Evolutionary conservation across 2,113 vertebrate genomes (phyloP).

Genomic region (Orthonyx spaldingii): DNA sequence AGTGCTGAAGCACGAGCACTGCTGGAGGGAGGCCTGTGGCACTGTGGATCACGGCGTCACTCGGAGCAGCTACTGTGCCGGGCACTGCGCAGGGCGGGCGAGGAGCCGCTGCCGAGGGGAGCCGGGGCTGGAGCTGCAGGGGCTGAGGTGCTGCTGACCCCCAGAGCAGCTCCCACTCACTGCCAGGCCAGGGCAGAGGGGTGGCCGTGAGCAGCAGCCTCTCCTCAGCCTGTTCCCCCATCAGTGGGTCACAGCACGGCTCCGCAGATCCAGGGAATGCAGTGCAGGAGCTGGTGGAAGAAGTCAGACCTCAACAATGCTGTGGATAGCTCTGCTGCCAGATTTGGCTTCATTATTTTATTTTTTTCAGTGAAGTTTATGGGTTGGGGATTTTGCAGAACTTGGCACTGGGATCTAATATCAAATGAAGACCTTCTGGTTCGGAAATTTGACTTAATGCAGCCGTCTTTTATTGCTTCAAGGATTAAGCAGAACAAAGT

Average conservation of each 20-base stretch:
- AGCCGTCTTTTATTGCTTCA: slow-evolving; percentile 42
- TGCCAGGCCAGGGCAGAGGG: background rate
- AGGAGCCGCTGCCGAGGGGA: accelerated
- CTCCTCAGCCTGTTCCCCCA: background rate
- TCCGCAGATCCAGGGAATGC: background rate
- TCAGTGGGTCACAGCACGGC: background rate
- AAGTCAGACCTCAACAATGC: slow-evolving; percentile 44
- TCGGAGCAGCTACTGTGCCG: background rate
- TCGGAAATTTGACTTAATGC: slow-evolving; percentile 52
- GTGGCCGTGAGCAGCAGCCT: accelerated
- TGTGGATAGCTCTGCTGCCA: slow-evolving; percentile 28
- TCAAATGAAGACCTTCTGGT: slow-evolving; percentile 63
- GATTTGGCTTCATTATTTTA: slow-evolving; percentile 12
- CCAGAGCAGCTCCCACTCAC: accelerated
- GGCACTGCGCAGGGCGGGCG: accelerated
- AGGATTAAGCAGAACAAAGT: slow-evolving; percentile 50
- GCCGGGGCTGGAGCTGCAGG: background rate
- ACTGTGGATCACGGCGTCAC: background rate
- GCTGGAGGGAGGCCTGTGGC: background rate
- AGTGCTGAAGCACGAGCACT: background rate
- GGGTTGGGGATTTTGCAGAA: slow-evolving; percentile 47
- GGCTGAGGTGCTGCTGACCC: background rate
- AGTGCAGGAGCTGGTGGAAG: background rate
- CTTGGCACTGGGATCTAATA: slow-evolving; percentile 27
- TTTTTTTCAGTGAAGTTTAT: slow-evolving; percentile 30